phyloP scores from a whole-genome alignment of 2,888 invertebrate species.

The Scrobipalpa atriplicella region DNA sequence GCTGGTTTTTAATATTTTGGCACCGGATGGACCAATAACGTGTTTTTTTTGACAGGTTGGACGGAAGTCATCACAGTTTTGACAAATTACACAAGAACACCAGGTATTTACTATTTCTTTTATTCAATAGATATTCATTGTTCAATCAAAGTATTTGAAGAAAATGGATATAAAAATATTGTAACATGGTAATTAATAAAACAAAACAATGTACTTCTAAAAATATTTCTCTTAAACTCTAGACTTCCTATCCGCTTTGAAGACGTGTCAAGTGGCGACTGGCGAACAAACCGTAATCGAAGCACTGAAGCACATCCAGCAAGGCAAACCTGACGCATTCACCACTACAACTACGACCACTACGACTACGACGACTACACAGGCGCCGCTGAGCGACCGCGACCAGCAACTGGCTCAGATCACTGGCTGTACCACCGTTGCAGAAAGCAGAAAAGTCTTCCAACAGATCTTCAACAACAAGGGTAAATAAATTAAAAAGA shows the following conservation, averaged over 20 bases:
- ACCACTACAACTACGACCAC: slow-evolving; percentile 28
- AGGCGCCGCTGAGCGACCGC: slow-evolving; percentile 6
- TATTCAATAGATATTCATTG: background rate
- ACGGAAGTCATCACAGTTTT: background rate
- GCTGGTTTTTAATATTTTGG: no score
- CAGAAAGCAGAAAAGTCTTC: background rate
- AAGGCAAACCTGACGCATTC: slow-evolving; percentile 31
- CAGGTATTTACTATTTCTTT: background rate
- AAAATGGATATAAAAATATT: background rate
- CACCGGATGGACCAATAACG: no score
- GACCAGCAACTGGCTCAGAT: slow-evolving; percentile 5
- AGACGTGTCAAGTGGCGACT: background rate
- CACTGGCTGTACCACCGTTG: background rate
- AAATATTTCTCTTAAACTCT: background rate
- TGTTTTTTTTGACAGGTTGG: slow-evolving; percentile 1
- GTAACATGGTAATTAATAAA: no score
- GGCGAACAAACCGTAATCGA: slow-evolving; percentile 24
- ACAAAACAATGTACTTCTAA: no score
- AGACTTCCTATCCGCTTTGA: background rate
- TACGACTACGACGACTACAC: slow-evolving; percentile 24
- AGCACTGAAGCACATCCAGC: slow-evolving; percentile 34
- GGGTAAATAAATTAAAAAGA: no score
- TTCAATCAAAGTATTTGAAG: no score
- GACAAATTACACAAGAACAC: background rate
- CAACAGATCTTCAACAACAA: no score